These are phyloP conservation scores for Scotopteryx bipunctaria DNA, from an alignment of 2,888 invertebrate species.

Conservation along the genomic window DNA sequence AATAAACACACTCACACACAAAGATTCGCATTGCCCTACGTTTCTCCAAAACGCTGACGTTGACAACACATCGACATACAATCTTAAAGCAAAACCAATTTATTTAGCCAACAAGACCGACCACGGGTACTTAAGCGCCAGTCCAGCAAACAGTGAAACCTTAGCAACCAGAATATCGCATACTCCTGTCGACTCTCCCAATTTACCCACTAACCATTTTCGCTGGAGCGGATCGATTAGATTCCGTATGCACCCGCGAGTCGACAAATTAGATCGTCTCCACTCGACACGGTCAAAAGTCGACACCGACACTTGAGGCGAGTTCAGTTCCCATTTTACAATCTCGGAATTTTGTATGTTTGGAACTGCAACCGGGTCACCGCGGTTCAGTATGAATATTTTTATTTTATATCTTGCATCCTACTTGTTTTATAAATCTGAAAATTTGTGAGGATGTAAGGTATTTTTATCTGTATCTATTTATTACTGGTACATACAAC, in stretches of 20 bases:
- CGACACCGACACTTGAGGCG: constrained; percentile 56
- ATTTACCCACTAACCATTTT: constrained; percentile 39
- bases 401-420: background rate
- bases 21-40: no score
- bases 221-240: constrained; percentile 63
- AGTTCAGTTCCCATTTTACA: constrained; percentile 23
- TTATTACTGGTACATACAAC: no score
- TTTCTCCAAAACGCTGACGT: no score
- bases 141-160: constrained; percentile 17
- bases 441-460: no score
- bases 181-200: constrained; percentile 31
- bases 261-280: constrained; percentile 80
- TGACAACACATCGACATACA: no score
- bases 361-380: background rate
- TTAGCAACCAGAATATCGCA: constrained; percentile 19
- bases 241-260: constrained; percentile 78
- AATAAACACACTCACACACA: no score
- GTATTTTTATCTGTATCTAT: no score
- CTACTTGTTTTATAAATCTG: background rate
- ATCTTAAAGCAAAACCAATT: no score
- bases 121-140: background rate
- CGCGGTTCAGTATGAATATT: constrained; percentile 17
- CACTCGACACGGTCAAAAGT: constrained; percentile 80
- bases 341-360: constrained; percentile 25
- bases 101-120: no score